Conservation (phyloP, 2,113 vertebrate genomes). For the Hypocryptadius cinnamomeus region DNA sequence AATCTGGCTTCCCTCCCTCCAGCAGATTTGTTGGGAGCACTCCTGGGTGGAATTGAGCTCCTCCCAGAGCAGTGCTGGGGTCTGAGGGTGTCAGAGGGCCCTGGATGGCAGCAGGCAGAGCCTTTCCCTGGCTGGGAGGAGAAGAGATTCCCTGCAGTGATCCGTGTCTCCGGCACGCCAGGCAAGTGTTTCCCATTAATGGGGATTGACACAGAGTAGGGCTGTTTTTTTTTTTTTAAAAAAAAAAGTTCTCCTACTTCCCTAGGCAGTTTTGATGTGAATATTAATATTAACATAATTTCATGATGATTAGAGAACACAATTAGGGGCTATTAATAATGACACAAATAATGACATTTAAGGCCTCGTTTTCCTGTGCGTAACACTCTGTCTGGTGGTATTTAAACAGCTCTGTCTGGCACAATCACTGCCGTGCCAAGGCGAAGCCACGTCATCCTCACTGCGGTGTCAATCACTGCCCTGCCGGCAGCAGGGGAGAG, state of each 20-base stretch:
- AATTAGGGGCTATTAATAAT: conserved; percentile 86
- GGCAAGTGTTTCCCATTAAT: neutral
- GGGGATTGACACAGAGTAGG: conserved; percentile 68
- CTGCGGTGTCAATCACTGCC: neutral
- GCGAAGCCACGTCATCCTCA: neutral
- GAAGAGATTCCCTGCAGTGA: neutral
- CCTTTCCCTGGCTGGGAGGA: neutral
- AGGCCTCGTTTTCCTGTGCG: conserved; percentile 78
- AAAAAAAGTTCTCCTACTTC: conserved; percentile 65
- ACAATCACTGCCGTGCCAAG: conserved; percentile 58
- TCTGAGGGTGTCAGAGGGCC: fast-evolving
- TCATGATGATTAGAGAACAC: conserved; percentile 82
- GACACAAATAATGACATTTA: conserved; percentile 86
- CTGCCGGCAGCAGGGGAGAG: neutral
- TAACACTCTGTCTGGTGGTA: conserved; percentile 78
- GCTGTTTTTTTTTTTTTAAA: neutral
- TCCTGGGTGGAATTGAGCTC: neutral
- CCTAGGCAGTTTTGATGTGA: conserved; percentile 78
- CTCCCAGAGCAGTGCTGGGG: fast-evolving
- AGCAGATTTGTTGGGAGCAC: fast-evolving
- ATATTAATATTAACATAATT: conserved; percentile 84
- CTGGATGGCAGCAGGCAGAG: fast-evolving
- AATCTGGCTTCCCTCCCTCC: neutral
- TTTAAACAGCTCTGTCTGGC: conserved; percentile 75
- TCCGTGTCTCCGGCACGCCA: fast-evolving